phyloP scores from a whole-genome alignment of 92 coral and sea anemone genomes.

The Pocillopora grandis region DNA sequence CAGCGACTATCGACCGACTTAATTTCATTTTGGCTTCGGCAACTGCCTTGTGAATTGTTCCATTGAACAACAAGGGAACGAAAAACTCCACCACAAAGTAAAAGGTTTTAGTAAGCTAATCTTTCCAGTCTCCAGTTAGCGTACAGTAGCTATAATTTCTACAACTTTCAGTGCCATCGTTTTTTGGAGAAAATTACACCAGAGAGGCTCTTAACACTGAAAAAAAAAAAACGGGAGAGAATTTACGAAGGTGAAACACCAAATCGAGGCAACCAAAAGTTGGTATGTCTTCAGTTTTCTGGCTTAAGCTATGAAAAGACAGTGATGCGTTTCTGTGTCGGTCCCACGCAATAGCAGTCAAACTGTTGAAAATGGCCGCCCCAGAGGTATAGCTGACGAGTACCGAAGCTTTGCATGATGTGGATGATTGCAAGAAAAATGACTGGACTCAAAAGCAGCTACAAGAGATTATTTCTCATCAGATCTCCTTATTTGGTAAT shows the following conservation, averaged over 20 bases:
- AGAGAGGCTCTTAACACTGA: background rate
- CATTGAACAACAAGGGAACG: constrained; percentile 41
- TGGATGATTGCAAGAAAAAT: too few species aligned
- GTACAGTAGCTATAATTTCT: background rate
- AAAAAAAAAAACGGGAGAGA: background rate
- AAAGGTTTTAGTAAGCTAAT: constrained; percentile 25
- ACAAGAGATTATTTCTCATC: too few species aligned
- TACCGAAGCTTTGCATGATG: too few species aligned
- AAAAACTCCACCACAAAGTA: constrained; percentile 44
- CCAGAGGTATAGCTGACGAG: too few species aligned
- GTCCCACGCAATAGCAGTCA: too few species aligned
- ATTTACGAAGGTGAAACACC: constrained; percentile 16
- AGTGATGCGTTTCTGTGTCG: too few species aligned
- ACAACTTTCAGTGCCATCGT: constrained; percentile 7
- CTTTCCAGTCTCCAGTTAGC: constrained; percentile 1
- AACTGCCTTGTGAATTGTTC: constrained; percentile 46
- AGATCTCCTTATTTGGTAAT: too few species aligned
- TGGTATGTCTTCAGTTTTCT: background rate
- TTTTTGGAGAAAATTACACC: background rate
- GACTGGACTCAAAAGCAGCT: too few species aligned
- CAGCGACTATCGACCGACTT: constrained; percentile 47
- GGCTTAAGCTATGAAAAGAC: too few species aligned
- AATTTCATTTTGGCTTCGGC: constrained; percentile 41
- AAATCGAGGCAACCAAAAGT: background rate
- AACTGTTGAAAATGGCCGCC: too few species aligned